A percentile compares a stretch with the other conserved stretches of the same genome.
Evolutionary conservation across 2,113 vertebrate genomes (phyloP).

Genomic region (Pluvialis apricaria): DNA sequence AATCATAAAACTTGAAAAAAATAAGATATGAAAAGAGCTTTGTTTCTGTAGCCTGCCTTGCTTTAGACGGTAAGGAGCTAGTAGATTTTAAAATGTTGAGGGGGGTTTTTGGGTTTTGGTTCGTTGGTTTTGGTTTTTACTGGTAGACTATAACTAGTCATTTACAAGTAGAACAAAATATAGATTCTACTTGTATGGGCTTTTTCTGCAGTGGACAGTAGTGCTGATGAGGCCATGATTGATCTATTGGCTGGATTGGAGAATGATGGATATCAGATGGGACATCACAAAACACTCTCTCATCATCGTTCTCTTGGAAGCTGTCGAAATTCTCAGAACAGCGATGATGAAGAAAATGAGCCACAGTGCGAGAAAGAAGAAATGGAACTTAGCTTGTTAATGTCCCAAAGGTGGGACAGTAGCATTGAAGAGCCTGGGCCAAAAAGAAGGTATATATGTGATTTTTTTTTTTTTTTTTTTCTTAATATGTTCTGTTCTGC

Average conservation of each 20-base stretch:
- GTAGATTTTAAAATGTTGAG: not conserved
- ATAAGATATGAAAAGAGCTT: not conserved
- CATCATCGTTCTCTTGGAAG: slow-evolving; percentile 74
- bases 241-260: slow-evolving; percentile 90
- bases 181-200: not conserved
- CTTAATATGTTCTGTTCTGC: not conserved
- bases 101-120: not conserved
- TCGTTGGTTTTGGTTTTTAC: not conserved
- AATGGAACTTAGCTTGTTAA: slow-evolving; percentile 89
- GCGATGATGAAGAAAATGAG: slow-evolving; percentile 94
- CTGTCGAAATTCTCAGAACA: slow-evolving; percentile 83
- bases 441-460: slow-evolving; percentile 73
- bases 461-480: slow-evolving; percentile 10
- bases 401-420: slow-evolving; percentile 96
- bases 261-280: slow-evolving; percentile 82
- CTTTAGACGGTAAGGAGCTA: not conserved
- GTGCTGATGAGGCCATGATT: slow-evolving; percentile 86
- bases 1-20: not conserved
- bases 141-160: not conserved
- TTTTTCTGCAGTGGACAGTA: slow-evolving; percentile 78
- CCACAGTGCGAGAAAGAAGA: slow-evolving; percentile 89
- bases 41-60: not conserved
- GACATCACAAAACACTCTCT: slow-evolving; percentile 68
- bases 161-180: slow-evolving; percentile 24
- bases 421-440: slow-evolving; percentile 70